phyloP scores from a whole-genome alignment of 2,797 vertebrate species.

The Centroberyx gerrardi region DNA sequence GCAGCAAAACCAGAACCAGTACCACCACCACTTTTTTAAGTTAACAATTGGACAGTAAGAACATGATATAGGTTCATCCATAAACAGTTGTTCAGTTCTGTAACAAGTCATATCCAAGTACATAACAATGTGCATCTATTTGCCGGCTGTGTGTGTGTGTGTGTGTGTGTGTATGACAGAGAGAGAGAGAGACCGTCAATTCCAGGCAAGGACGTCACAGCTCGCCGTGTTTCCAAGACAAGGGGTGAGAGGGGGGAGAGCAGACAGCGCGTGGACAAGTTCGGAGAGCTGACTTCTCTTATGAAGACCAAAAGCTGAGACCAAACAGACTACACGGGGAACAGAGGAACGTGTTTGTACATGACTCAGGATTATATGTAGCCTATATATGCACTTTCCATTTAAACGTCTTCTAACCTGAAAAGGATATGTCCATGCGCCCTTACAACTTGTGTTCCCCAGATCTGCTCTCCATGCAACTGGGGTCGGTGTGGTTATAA shows the following conservation, averaged over 20 bases:
- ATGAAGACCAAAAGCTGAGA: conserved; percentile 23
- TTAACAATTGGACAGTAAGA: no score
- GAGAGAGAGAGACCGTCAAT: neutral
- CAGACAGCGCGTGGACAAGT: neutral
- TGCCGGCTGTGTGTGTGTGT: no score
- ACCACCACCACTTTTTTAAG: no score
- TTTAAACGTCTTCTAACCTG: neutral
- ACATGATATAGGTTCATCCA: no score
- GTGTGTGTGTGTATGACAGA: neutral
- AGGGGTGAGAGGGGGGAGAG: conserved; percentile 11
- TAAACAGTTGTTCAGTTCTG: neutral
- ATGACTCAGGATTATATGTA: neutral
- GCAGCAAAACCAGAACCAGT: no score
- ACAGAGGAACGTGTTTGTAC: neutral
- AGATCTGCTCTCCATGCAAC: neutral
- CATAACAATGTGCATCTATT: no score
- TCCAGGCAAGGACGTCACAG: conserved; percentile 47
- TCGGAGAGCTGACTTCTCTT: neutral
- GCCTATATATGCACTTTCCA: neutral
- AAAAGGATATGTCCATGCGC: neutral
- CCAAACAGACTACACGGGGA: conserved; percentile 16
- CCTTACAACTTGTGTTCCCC: neutral
- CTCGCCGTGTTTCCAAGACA: conserved; percentile 30
- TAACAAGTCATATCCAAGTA: no score
- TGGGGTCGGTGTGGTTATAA: neutral